Evolutionary conservation across 2,888 invertebrate species (phyloP).

Genomic region (Metalampra italica): DNA sequence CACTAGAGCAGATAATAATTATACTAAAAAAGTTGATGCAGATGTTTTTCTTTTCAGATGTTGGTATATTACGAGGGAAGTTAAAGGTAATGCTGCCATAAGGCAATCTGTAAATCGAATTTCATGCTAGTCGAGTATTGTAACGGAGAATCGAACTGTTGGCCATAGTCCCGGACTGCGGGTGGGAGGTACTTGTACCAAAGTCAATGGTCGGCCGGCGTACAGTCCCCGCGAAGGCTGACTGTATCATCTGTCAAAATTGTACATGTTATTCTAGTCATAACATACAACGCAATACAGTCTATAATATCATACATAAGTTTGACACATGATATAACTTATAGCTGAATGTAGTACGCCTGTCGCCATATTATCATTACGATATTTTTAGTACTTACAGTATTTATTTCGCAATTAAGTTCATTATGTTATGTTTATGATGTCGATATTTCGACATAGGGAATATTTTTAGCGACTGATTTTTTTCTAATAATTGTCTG

Average conservation of each 20-base stretch:
- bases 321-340: neutral
- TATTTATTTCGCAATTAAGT: constrained; percentile 73
- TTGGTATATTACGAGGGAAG: neutral
- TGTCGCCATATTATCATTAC: constrained; percentile 5
- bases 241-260: neutral
- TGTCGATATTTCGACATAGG: constrained; percentile 20
- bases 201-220: constrained; percentile 53
- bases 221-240: constrained; percentile 17
- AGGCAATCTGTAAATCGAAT: constrained; percentile 56
- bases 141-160: constrained; percentile 68
- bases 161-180: constrained; percentile 62
- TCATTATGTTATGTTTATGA: constrained; percentile 39
- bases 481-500: constrained; percentile 23
- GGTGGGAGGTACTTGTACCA: constrained; percentile 55
- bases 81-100: constrained; percentile 24
- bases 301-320: constrained; percentile 3
- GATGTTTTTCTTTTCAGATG: constrained; percentile 34
- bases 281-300: neutral
- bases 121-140: constrained; percentile 74
- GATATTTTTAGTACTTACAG: constrained; percentile 66
- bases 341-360: constrained; percentile 2
- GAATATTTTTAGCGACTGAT: constrained; percentile 51
- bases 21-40: no score
- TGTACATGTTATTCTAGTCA: constrained; percentile 3
- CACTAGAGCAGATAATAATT: neutral